Base-by-base conservation (phyloP, 2,113 vertebrate genomes). In the Pogonocichla stellata region DNA sequence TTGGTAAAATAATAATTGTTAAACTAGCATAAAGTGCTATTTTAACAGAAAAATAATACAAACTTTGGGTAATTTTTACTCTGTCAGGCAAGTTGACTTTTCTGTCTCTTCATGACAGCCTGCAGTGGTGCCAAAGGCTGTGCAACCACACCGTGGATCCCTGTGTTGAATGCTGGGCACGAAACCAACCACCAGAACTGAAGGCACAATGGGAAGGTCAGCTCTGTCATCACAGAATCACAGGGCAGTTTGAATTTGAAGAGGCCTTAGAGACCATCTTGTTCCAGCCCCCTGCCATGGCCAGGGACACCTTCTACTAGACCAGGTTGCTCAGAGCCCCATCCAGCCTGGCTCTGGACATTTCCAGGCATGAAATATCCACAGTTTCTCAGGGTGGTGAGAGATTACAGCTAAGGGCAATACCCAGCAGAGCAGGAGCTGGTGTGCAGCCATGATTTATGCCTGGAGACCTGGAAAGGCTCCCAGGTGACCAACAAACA, bases 111-210 rank as follows among this genome's bases (percentile, higher is more conserved):
- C 28, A 5, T 36, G 42, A 61, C 23, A 29, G 16, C 19, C 10
- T n/a, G 28, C 14, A 57, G 12, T 4, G 19, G 22, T 56, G 51
- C 28, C 51, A 77, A 16, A 45, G 26, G 10, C 82, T 62, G 12
- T 42, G 51, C 19, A 58, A 19, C 29, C 42, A 48, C 2, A 2
- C 12, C 0, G 0, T 9, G 6, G 34, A 19, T 24, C 20, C 28
- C 24, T 29, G 17, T 25, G 12, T 19, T 34, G 24, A 43, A 13
- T 43, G 31, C 23, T 42, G 0, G 3, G 11, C 28, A 36, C 34
- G 34, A 60, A 74, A 74, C 43, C 64, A 54, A 4, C 29, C 33
- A 40, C 40, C 43, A 3, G 1, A 56, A 36, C 24, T 3, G 16
- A 45, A 77, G 25, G 28, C 23, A 3, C 23, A 36, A 5, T 15